Percentiles rank a stretch among this genome's conserved stretches.
Conservation (phyloP, 2,113 vertebrate genomes). For the Channa argus region DNA sequence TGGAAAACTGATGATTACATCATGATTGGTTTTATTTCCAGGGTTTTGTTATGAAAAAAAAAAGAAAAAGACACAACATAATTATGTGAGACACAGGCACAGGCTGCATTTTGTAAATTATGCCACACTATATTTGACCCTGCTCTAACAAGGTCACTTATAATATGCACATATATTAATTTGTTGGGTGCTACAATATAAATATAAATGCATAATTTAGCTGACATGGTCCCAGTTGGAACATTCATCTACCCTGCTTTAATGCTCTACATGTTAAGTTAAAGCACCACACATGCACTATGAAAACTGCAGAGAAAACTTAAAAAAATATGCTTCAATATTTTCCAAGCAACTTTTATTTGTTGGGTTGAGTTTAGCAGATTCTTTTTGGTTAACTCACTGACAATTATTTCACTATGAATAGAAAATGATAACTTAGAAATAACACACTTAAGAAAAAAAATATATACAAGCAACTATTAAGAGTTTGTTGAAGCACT, state of each 20-base stretch:
- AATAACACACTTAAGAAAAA: too few species aligned
- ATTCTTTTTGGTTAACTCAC: too few species aligned
- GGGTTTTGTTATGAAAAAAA: conserved; percentile 4
- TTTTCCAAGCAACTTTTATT: too few species aligned
- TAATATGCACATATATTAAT: conserved; percentile 40
- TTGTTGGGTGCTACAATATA: conserved; percentile 22
- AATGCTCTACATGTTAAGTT: conserved; percentile 19
- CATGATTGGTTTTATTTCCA: conserved; percentile 25
- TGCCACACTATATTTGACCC: conserved; percentile 33
- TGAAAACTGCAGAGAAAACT: background rate
- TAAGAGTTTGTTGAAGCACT: too few species aligned
- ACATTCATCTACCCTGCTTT: conserved; percentile 14
- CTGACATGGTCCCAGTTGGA: conserved; percentile 35
- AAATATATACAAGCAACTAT: too few species aligned
- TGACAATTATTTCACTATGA: too few species aligned
- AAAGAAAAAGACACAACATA: background rate
- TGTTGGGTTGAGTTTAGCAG: too few species aligned
- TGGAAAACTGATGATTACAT: conserved; percentile 21
- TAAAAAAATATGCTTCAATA: background rate
- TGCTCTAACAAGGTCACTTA: conserved; percentile 26
- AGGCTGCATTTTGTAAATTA: conserved; percentile 13
- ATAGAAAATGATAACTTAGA: too few species aligned
- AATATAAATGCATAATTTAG: conserved; percentile 50
- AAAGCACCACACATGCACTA: background rate
- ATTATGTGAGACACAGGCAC: conserved; percentile 8